These are phyloP conservation scores for Rhorus exstirpatorius DNA, from an alignment of 2,888 invertebrate species.

Conservation along the genomic window DNA sequence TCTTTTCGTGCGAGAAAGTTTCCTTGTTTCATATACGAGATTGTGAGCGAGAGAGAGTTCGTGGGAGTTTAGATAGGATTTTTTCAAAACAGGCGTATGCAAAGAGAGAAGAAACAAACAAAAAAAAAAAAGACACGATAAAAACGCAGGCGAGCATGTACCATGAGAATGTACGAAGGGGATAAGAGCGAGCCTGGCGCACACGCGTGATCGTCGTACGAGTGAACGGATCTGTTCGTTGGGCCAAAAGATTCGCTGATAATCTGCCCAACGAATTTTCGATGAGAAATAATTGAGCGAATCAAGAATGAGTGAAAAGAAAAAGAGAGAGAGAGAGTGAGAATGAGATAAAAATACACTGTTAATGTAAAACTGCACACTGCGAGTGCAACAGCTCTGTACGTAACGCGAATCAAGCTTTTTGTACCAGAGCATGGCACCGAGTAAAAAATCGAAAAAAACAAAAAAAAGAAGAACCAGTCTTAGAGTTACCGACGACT, in stretches of 20 bases:
- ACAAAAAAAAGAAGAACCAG: conserved; percentile 69
- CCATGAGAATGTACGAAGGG: conserved; percentile 38
- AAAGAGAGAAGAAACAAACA: conserved; percentile 44
- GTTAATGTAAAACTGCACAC: conserved; percentile 81
- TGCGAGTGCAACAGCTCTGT: conserved; percentile 80
- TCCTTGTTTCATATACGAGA: conserved; percentile 55
- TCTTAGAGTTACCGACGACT: conserved; percentile 82
- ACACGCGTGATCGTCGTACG: conserved; percentile 7
- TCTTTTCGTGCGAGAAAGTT: conserved; percentile 83
- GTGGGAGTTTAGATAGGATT: conserved; percentile 82
- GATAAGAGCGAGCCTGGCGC: conserved; percentile 32
- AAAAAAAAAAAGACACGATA: conserved; percentile 19
- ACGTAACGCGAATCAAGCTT: conserved; percentile 67
- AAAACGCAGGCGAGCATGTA: conserved; percentile 26
- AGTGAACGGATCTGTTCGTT: conserved; percentile 5
- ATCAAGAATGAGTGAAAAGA: conserved; percentile 67
- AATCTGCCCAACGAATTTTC: conserved; percentile 57
- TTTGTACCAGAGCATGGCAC: conserved; percentile 67
- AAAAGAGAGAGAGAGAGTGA: conserved; percentile 67
- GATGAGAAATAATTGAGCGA: conserved; percentile 50
- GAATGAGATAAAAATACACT: conserved; percentile 75
- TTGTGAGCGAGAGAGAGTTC: conserved; percentile 47
- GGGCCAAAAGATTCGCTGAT: conserved; percentile 40
- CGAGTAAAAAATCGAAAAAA: conserved; percentile 24
- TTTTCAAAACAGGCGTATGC: conserved; percentile 72